Evolutionary conservation across 2,888 invertebrate genomes (phyloP), one percentile per base, ranked within the genome.

Genomic region (Meta bourneti): DNA sequence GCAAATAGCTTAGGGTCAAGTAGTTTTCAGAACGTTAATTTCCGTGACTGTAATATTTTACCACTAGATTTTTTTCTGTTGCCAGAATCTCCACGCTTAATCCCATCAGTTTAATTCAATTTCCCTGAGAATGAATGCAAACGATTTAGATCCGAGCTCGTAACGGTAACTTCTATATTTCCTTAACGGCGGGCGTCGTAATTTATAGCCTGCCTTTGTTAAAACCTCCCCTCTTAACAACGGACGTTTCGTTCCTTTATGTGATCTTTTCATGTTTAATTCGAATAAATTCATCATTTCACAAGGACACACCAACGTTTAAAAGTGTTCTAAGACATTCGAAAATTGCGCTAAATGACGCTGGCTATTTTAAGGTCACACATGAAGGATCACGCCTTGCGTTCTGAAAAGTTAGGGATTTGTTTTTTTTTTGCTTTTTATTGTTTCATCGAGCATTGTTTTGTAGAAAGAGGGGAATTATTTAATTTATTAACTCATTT

Each of bases 401-500:
- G 19, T 80, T 69, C 1, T 48, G 49, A 61, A 8, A 16, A 83
- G 34, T 13, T 70, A 48, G 34, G n/a, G 6, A 51, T 74, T 80
- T 16, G 61, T 61, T 74, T 80, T 19, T 74, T 80, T 19, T 54
- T n/a, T 19, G 9, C 70, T 82, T 71, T 71, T 49, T 69, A 49
- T 48, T 16, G 13, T 80, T 16, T 8, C 19, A 87, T 34, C 19
- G 9, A 34, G 78, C 78, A 91, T 91, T 91, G 82, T 87, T 86
- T 80, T 77, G 11, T 9, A 54, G 69, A 80, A 69, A 69, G 51
- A 80, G 52, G 49, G 69, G 34, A 13, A 74, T 75, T 81, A 69
- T 78, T 91, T 87, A 91, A 82, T 87, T 91, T 82, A 86, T 77
- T 70, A 81, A 75, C 9, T 82, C 71, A 13, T 86, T 86, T 83